A percentile compares a stretch with the other conserved stretches of the same genome.
Conservation (phyloP, 2,888 invertebrate species). For the Tetropium fuscum region DNA sequence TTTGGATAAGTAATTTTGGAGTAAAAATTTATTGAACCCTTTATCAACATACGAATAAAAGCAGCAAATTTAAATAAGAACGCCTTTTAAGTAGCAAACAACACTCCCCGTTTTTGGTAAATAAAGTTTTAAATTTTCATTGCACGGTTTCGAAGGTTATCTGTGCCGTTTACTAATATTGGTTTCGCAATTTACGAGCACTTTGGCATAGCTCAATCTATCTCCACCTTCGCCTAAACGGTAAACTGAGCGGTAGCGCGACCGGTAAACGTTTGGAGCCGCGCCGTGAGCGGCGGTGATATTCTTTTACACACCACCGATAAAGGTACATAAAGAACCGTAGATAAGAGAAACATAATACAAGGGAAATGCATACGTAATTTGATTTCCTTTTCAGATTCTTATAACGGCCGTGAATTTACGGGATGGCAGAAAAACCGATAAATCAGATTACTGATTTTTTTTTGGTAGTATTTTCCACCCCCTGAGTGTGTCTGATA, state of each 20-base stretch:
- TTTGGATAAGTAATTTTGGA: no score
- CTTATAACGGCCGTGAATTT: constrained; percentile 42
- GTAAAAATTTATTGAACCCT: background rate
- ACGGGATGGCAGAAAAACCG: constrained; percentile 52
- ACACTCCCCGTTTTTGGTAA: constrained; percentile 22
- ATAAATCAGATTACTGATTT: constrained; percentile 59
- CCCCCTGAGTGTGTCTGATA: constrained; percentile 30
- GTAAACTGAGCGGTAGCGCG: constrained; percentile 36
- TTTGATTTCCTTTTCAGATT: constrained; percentile 60
- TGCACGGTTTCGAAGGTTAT: constrained; percentile 34
- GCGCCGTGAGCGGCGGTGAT: constrained; percentile 28
- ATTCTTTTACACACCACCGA: constrained; percentile 54
- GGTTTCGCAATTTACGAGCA: constrained; percentile 54
- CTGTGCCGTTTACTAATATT: constrained; percentile 49
- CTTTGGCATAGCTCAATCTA: constrained; percentile 54
- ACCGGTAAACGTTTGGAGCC: constrained; percentile 38
- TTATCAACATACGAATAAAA: background rate
- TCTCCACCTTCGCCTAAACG: constrained; percentile 53
- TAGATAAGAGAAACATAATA: constrained; percentile 60
- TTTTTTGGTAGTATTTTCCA: constrained; percentile 54
- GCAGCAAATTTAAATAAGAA: constrained; percentile 22
- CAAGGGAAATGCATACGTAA: constrained; percentile 64
- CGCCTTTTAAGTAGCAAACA: background rate
- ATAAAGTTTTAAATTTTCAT: constrained; percentile 44
- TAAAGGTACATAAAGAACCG: constrained; percentile 61